Conservation (phyloP, 2,113 vertebrate genomes). For the Murina feae region DNA sequence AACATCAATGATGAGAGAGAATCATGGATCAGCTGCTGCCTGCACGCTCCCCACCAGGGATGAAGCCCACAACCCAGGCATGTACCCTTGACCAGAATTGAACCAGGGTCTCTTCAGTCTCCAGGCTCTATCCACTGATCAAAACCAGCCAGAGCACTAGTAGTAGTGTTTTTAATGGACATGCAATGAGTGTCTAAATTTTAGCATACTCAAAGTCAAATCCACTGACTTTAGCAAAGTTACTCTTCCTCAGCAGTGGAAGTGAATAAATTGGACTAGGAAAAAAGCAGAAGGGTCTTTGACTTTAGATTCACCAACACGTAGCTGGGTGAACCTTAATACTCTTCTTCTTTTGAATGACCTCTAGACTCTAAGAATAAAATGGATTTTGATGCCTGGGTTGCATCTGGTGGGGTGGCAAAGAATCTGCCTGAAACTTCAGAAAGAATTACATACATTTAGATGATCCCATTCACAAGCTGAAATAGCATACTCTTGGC, state of each 20-base stretch:
- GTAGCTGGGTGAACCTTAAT: neutral
- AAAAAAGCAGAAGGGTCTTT: neutral
- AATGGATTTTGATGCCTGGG: neutral
- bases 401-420: neutral
- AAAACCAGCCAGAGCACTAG: neutral
- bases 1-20: too few species aligned
- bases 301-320: neutral
- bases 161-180: neutral
- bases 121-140: too few species aligned
- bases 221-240: neutral
- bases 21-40: too few species aligned
- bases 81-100: too few species aligned
- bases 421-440: neutral
- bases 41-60: too few species aligned
- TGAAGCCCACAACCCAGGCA: too few species aligned
- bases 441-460: neutral
- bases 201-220: neutral
- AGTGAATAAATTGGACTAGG: neutral
- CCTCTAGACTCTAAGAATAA: neutral
- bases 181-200: neutral
- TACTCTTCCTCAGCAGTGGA: neutral
- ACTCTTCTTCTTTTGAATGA: neutral
- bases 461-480: neutral
- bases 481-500: neutral
- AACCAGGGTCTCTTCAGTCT: too few species aligned